Percentiles rank a stretch among this genome's conserved stretches.
phyloP scores from a whole-genome alignment of 2,113 vertebrate species.

The Accipiter virgatus region DNA sequence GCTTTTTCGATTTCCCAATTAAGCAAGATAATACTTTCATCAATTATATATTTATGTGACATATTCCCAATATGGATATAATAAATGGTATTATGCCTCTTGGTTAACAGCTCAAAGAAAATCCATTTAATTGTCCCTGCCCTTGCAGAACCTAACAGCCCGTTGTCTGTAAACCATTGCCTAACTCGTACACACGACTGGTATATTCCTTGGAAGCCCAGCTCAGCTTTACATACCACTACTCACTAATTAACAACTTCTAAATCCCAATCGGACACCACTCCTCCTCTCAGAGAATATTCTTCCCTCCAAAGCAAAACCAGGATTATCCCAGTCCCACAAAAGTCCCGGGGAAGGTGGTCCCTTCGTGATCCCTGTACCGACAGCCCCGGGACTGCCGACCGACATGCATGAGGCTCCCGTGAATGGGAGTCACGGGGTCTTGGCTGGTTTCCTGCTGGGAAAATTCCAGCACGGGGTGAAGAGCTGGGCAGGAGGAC shows the following conservation, averaged over 20 bases:
- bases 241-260: neutral
- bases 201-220: neutral
- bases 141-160: neutral
- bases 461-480: neutral
- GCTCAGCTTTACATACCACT: neutral
- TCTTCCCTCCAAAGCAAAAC: neutral
- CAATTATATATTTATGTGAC: slow-evolving; percentile 65
- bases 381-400: accelerated
- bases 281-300: neutral
- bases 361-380: neutral
- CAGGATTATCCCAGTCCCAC: neutral
- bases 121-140: slow-evolving; percentile 36
- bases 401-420: accelerated
- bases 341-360: neutral
- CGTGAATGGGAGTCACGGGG: accelerated
- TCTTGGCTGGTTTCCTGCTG: neutral
- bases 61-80: slow-evolving; percentile 41
- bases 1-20: slow-evolving; percentile 64
- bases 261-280: neutral
- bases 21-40: slow-evolving; percentile 57
- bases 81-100: slow-evolving; percentile 23
- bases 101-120: slow-evolving; percentile 36
- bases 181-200: neutral
- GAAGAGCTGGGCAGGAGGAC: neutral
- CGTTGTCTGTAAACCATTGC: accelerated